These are phyloP conservation scores for Scomber colias DNA, from an alignment of 2,113 vertebrate species.

Conservation along the genomic window DNA sequence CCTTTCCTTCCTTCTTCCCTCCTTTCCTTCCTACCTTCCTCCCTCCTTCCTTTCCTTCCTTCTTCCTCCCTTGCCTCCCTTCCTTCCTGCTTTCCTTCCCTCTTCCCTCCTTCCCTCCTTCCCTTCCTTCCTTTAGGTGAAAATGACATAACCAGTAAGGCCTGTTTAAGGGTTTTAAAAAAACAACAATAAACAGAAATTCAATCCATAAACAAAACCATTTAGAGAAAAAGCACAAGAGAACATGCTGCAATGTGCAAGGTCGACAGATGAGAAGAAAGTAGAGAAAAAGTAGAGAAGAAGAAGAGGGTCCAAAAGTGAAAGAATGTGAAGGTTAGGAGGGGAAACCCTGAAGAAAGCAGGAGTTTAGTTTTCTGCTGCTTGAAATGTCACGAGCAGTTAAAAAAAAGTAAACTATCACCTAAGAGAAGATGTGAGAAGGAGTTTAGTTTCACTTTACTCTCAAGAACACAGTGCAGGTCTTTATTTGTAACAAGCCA, in stretches of 20 bases:
- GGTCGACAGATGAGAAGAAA: slow-evolving; percentile 6
- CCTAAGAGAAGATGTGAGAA: background rate
- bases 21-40: too few relatives aligned
- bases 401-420: too few relatives aligned
- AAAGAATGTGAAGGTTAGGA: slow-evolving; percentile 17
- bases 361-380: background rate
- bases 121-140: too few relatives aligned
- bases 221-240: background rate
- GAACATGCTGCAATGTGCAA: slow-evolving; percentile 14
- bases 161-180: too few relatives aligned
- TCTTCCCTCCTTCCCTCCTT: too few relatives aligned
- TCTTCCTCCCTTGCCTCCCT: too few relatives aligned
- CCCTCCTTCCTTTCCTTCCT: too few relatives aligned
- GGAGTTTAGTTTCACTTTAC: too few relatives aligned
- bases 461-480: background rate
- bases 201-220: background rate
- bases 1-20: too few relatives aligned
- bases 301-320: background rate
- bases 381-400: background rate
- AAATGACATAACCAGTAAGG: too few relatives aligned
- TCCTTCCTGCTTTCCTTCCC: too few relatives aligned
- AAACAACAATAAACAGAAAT: too few relatives aligned
- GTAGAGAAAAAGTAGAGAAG: background rate
- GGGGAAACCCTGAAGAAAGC: background rate
- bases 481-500: background rate